A percentile compares a stretch with the other conserved stretches of the same genome.
phyloP scores from a whole-genome alignment of 2,113 vertebrate species.

The Pseudolaguvia tuberculata region DNA sequence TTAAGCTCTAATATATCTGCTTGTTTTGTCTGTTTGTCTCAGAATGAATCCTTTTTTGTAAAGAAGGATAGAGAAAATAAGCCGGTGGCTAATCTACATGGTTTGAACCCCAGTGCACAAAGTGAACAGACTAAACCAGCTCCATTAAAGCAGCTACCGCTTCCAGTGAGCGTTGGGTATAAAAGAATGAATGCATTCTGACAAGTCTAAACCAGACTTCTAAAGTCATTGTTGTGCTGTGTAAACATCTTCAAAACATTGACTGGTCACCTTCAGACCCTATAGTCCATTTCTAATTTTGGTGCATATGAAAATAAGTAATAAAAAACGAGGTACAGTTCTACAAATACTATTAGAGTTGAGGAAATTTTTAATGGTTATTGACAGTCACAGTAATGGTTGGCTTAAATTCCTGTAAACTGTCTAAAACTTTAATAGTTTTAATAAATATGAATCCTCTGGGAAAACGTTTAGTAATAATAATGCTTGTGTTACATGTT shows the following conservation, averaged over 20 bases:
- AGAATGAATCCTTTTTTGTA: background rate
- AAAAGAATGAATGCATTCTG: slow-evolving; percentile 51
- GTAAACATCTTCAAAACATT: slow-evolving; percentile 42
- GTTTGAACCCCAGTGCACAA: slow-evolving; percentile 63
- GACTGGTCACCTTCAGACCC: too few relatives aligned
- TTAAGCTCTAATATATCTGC: background rate
- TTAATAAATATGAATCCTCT: too few relatives aligned
- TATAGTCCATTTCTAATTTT: too few relatives aligned
- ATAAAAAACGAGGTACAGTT: too few relatives aligned
- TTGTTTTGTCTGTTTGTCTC: background rate
- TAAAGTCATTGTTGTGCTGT: slow-evolving; percentile 41
- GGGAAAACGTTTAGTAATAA: too few relatives aligned
- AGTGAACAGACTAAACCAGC: slow-evolving; percentile 68
- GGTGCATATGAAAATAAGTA: too few relatives aligned
- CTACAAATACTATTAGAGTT: too few relatives aligned
- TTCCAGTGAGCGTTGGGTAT: slow-evolving; percentile 50
- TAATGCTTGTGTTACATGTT: too few relatives aligned
- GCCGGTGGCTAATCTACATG: slow-evolving; percentile 63
- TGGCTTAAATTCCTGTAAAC: too few relatives aligned
- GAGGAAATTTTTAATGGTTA: too few relatives aligned
- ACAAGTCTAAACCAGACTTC: slow-evolving; percentile 59
- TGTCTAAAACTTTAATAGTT: too few relatives aligned
- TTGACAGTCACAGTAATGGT: too few relatives aligned
- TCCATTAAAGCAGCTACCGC: slow-evolving; percentile 57
- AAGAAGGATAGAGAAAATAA: slow-evolving; percentile 61